A percentile compares a stretch with the other conserved stretches of the same genome.
Conservation (phyloP, 2,797 vertebrate species). For the Neopelma chrysocephalum region DNA sequence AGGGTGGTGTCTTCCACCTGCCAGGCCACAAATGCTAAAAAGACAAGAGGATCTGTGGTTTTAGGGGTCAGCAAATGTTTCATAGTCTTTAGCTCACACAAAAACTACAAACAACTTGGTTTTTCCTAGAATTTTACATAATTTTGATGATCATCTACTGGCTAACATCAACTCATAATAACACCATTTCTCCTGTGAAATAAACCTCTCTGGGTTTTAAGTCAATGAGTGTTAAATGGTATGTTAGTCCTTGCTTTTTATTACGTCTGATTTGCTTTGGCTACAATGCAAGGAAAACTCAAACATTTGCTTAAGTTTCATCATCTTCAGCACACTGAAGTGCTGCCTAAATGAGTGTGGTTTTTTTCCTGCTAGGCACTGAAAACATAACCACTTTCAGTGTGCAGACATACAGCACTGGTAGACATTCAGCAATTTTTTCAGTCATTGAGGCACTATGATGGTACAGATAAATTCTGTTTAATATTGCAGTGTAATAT, state of each 20-base stretch:
- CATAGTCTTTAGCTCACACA: not conserved
- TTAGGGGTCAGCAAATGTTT: not conserved
- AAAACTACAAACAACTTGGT: not conserved
- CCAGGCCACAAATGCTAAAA: not conserved
- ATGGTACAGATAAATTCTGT: not conserved
- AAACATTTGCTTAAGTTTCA: constrained; percentile 42
- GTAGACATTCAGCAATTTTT: not conserved
- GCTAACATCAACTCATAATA: not conserved
- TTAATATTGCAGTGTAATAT: not conserved
- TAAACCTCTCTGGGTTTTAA: not conserved
- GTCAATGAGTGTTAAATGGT: not conserved
- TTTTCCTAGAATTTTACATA: not conserved
- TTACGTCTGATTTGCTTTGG: constrained; percentile 37
- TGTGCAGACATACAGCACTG: not conserved
- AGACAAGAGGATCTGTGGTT: not conserved
- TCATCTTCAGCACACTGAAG: not conserved
- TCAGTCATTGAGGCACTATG: not conserved
- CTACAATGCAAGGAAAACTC: constrained; percentile 20
- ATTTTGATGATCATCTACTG: not conserved
- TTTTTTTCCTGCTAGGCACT: not conserved
- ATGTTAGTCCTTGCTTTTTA: not conserved
- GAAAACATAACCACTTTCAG: not conserved
- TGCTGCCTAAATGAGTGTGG: not conserved
- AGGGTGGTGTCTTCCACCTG: not conserved
- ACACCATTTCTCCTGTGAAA: not conserved